Evolutionary conservation across 2,113 vertebrate genomes (phyloP).

Genomic region (Symphodus melops): DNA sequence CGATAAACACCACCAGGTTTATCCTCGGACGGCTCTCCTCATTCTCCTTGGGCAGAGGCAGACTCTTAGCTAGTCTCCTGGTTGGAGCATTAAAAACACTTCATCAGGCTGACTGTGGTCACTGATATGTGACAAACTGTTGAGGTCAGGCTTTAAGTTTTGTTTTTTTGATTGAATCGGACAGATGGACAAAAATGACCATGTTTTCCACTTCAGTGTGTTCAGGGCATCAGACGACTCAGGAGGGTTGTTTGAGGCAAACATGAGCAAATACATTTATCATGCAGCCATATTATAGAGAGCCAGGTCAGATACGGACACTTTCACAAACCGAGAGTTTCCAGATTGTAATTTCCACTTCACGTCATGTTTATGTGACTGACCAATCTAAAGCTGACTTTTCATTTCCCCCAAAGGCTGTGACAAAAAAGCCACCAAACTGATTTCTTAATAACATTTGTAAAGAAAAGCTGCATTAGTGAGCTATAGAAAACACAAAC

Average conservation of each 20-base stretch:
- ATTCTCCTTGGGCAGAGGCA: conserved; percentile 80
- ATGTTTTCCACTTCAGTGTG: too few relatives aligned
- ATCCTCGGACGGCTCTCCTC: conserved; percentile 79
- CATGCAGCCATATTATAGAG: too few relatives aligned
- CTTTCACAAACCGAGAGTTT: background rate
- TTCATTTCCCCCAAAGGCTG: background rate
- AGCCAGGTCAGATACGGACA: too few relatives aligned
- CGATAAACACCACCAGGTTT: conserved; percentile 83
- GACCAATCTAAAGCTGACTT: too few relatives aligned
- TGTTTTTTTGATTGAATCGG: too few relatives aligned
- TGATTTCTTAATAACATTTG: too few relatives aligned
- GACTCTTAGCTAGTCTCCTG: conserved; percentile 81
- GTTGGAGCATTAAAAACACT: background rate
- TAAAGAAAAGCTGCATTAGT: too few relatives aligned
- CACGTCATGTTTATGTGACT: background rate
- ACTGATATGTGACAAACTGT: background rate
- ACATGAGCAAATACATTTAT: too few relatives aligned
- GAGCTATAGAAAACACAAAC: too few relatives aligned
- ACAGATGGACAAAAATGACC: background rate
- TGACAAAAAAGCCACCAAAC: too few relatives aligned
- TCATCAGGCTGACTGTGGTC: background rate
- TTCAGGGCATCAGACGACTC: background rate
- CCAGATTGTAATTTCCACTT: background rate
- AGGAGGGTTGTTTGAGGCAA: background rate
- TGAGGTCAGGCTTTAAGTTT: background rate